A percentile compares a stretch with the other conserved stretches of the same genome.
Evolutionary conservation across 2,888 invertebrate genomes (phyloP).

Genomic region (Nesidiocoris tenuis): DNA sequence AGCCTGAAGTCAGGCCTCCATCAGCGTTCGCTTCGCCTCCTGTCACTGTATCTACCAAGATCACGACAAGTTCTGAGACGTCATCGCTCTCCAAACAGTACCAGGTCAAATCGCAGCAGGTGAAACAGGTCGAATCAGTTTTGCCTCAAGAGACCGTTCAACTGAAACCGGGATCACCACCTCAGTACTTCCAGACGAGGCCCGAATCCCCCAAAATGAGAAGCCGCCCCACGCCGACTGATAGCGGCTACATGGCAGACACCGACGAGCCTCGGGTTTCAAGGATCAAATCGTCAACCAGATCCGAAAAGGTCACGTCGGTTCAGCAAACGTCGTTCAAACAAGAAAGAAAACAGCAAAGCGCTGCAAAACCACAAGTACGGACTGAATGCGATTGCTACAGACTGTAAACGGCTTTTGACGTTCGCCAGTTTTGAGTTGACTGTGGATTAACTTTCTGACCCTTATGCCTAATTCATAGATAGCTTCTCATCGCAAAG

Average conservation of each 20-base stretch:
- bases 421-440: neutral
- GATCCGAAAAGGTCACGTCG: constrained; percentile 11
- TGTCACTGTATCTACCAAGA: constrained; percentile 3
- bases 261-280: constrained; percentile 61
- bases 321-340: constrained; percentile 23
- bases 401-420: neutral
- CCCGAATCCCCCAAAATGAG: constrained; percentile 59
- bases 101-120: constrained; percentile 13
- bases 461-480: neutral
- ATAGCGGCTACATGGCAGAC: constrained; percentile 70
- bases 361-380: constrained; percentile 22
- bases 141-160: constrained; percentile 1
- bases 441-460: neutral
- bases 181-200: constrained; percentile 53
- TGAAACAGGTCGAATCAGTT: constrained; percentile 10
- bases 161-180: constrained; percentile 56
- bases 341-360: constrained; percentile 22
- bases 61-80: neutral
- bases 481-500: neutral
- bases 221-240: constrained; percentile 55
- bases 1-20: constrained; percentile 57
- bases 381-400: neutral
- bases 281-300: constrained; percentile 22
- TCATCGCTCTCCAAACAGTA: constrained; percentile 7
- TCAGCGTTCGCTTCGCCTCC: constrained; percentile 17